Evolutionary conservation across 2,888 invertebrate species (phyloP), one percentile per base, ranked within the genome.

Genomic region (Dione juno): DNA sequence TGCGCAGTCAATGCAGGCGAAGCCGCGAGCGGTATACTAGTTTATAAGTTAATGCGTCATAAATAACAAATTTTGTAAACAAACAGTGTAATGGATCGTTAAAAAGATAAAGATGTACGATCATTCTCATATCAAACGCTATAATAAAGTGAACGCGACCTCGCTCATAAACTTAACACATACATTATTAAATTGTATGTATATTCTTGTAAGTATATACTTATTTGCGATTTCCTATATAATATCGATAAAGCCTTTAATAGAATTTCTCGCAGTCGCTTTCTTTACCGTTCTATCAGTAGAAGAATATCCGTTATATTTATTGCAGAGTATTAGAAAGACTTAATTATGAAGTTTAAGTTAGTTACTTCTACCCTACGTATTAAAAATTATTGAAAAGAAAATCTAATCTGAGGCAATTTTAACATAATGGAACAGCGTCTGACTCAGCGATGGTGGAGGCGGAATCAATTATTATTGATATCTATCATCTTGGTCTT

Each of bases 51-150:
- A 28, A 1, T 53, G 3, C n/a, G 1, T 35, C 10, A 37, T 45
- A 43, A 43, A 61, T n/a, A 28, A 28, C 41, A 1, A 10, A n/a
- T n/a, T 61, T 43, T 61, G n/a, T 61, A 43, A 43, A 59, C n/a
- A 59, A 59, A 61, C n/a, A 21, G 14, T 21, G 14, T 43, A 43
- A 14, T 59, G 19, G 9, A 28, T n/a, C 43, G 28, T 45, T 41
- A 61, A 41, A 58, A 14, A 45, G 43, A 61, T 61, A 61, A 11
- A 57, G 9, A 19, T 1, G 16, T 14, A n/a, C 41, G 41, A 59
- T 43, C 3, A 13, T 21, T 5, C 10, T 21, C 14, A 16, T 59
- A 59, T 43, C 40, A 41, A 21, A 59, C 21, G 13, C 41, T 19
- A 59, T 9, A 19, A 14, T 5, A 43, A 28, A 59, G 1, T 41